Evolutionary conservation across 1,140 invertebrate genomes (phyloP).

Genomic region (Andricus grossulariae): DNA sequence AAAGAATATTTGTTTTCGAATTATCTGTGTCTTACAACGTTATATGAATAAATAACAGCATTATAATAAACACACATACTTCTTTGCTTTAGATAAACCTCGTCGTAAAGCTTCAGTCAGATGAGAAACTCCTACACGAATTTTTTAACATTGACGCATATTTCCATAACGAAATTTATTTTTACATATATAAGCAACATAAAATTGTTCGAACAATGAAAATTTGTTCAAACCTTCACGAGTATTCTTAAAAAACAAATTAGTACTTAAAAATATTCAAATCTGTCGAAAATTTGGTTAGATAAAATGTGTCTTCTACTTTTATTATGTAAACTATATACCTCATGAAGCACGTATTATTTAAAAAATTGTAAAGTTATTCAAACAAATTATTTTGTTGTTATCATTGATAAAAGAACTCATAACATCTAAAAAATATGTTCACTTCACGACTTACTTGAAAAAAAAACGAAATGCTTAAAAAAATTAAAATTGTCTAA

Average conservation of each 20-base stretch:
- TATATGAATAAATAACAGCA: neutral
- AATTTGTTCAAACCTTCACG: no score
- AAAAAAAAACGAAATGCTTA: no score
- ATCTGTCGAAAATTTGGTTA: no score
- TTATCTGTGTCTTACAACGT: neutral
- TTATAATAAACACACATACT: neutral
- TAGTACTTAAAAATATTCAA: no score
- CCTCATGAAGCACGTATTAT: neutral
- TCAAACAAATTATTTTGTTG: no score
- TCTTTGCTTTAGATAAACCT: neutral
- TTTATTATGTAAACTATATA: neutral
- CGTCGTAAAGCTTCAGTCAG: neutral
- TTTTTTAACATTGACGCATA: neutral
- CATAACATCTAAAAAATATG: no score
- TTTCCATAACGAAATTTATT: neutral
- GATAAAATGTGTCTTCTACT: no score
- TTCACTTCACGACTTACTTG: no score
- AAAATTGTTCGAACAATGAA: no score
- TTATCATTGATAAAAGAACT: no score
- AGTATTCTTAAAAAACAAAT: no score
- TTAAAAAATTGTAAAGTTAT: neutral
- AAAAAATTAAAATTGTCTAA: neutral
- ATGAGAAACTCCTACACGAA: neutral
- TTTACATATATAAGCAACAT: neutral
- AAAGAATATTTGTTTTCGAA: no score